Base-by-base conservation (phyloP, 2,797 vertebrate genomes). In the Protonibea diacanthus region DNA sequence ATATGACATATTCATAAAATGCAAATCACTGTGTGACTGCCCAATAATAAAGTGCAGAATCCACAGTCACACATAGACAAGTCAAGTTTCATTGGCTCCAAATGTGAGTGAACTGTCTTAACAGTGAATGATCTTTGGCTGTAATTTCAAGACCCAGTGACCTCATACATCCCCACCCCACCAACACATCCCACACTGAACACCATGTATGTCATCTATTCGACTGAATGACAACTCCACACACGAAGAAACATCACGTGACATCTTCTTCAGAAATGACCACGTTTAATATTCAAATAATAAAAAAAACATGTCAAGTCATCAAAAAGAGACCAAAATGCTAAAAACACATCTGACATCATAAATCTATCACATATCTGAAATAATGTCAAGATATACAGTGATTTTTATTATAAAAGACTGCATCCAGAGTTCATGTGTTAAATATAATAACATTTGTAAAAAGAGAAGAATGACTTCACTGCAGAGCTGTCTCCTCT, bases 111-210 rank as follows among this genome's bases (percentile, higher is more conserved):
- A 86, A 51, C 21, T 20, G 71, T 82, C 74, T 82, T 80, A 64
- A 51, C 23, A 29, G 1, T 48, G 5, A 2, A 15, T 0, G 9
- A 25, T 84, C 81, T 84, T 87, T 71, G 83, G 64, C 75, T 56
- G 27, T 52, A 45, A 60, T 80, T 51, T 48, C n/a, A 74, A 79
- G 59, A 83, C 38, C 64, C 61, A 59, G 74, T 91, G 87, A 86
- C 84, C 81, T 89, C 88, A 88, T 74, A 74, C 83, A 80, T 80
- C 71, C 62, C 70, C 64, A 67, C 52, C 60, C 76, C 56, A 71
- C 29, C 40, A 57, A 38, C 25, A 52, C 33, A 56, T 2, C 38
- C 4, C 27, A 27, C 27, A 27, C 27, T 27, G 27, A 27, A 5
- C 27, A 56, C 38, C 57, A 18, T 78, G 49, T 44, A 70, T 38